Conservation (phyloP, 2,797 vertebrate species). For the Ctenochaetus hawaiiensis region DNA sequence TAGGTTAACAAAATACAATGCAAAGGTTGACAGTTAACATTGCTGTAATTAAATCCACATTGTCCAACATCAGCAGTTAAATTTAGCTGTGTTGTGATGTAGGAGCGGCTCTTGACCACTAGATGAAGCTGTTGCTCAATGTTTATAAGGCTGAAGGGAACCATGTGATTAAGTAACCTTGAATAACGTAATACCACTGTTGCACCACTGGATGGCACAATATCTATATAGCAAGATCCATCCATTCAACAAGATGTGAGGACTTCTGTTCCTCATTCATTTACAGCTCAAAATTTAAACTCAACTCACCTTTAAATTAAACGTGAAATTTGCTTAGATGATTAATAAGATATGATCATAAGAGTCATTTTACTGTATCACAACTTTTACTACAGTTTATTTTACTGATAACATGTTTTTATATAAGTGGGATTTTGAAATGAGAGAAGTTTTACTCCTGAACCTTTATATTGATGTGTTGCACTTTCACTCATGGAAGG, state of each 20-base stretch:
- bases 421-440: too few species aligned
- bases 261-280: background rate
- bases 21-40: background rate
- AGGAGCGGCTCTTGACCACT: background rate
- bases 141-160: background rate
- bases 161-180: rapidly evolving
- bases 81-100: background rate
- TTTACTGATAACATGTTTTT: too few species aligned
- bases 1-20: too few species aligned
- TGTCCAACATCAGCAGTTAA: background rate
- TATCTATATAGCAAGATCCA: background rate
- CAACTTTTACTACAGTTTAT: too few species aligned
- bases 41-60: background rate
- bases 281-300: background rate
- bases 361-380: too few species aligned
- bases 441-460: too few species aligned
- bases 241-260: background rate
- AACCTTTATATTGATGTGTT: too few species aligned
- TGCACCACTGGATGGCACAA: constrained; percentile 23
- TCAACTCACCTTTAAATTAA: background rate
- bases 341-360: too few species aligned
- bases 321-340: too few species aligned
- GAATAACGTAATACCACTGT: constrained; percentile 3
- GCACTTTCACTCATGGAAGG: too few species aligned
- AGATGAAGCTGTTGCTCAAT: constrained; percentile 20